phyloP scores from a whole-genome alignment of 2,797 vertebrate species.

The Sebastes oblongus region DNA sequence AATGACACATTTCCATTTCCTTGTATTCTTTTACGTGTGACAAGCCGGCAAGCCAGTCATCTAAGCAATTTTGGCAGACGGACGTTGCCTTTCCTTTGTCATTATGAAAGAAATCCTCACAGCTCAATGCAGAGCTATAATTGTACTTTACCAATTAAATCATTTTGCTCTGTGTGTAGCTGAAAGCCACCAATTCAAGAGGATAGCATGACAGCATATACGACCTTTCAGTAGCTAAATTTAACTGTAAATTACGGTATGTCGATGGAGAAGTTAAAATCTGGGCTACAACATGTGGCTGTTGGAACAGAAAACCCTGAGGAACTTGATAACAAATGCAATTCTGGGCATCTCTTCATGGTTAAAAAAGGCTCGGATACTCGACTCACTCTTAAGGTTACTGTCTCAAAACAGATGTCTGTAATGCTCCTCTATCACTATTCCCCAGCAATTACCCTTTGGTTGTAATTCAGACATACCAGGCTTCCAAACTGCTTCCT shows the following conservation, averaged over 20 bases:
- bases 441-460: conserved; percentile 18
- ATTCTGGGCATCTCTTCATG: conserved; percentile 2
- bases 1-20: conserved; percentile 22
- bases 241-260: background rate
- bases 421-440: background rate
- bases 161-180: background rate
- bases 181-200: background rate
- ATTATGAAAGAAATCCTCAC: conserved; percentile 19
- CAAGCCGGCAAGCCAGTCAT: background rate
- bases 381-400: background rate
- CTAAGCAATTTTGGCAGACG: background rate
- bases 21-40: conserved; percentile 15
- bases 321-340: background rate
- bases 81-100: conserved; percentile 4
- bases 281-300: background rate
- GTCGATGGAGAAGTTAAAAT: background rate
- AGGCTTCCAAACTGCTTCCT: conserved; percentile 20
- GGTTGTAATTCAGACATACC: conserved; percentile 17
- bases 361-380: background rate
- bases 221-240: background rate
- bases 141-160: conserved; percentile 4
- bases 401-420: conserved; percentile 23
- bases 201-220: background rate
- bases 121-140: conserved; percentile 12
- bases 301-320: background rate